These are phyloP conservation scores for Mus minutoides DNA, from an alignment of 2,797 vertebrate species.

Conservation along the genomic window DNA sequence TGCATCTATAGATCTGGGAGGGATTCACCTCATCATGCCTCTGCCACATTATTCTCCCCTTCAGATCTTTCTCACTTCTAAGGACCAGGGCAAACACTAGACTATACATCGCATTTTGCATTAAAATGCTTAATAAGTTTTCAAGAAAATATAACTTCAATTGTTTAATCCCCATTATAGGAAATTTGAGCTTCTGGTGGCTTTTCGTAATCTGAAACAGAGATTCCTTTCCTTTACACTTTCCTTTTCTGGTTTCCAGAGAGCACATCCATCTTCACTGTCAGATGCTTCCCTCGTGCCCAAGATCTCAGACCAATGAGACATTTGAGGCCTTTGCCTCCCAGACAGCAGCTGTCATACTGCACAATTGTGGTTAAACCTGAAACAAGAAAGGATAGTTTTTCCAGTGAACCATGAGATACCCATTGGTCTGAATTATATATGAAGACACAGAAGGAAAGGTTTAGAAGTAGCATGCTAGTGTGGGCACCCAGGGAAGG, in stretches of 20 bases:
- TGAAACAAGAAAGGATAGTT: not conserved
- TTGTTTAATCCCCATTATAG: not conserved
- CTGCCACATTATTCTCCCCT: not conserved
- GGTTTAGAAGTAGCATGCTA: not conserved
- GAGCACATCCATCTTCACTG: slow-evolving; percentile 61
- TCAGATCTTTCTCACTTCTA: not conserved
- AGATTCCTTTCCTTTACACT: slow-evolving; percentile 35
- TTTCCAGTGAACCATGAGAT: not conserved
- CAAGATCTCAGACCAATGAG: slow-evolving; percentile 27
- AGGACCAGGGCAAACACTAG: not conserved
- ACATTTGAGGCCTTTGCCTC: not conserved
- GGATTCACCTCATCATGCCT: not conserved
- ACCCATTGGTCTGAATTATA: not conserved
- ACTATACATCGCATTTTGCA: not conserved
- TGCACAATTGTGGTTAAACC: not conserved
- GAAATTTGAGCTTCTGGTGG: slow-evolving; percentile 17
- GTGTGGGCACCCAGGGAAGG: not conserved
- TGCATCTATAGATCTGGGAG: not conserved
- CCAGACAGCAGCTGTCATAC: not conserved
- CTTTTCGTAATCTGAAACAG: slow-evolving; percentile 31
- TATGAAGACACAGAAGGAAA: not conserved
- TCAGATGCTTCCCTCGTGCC: not conserved
- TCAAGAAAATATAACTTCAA: slow-evolving; percentile 49
- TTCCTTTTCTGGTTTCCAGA: slow-evolving; percentile 61
- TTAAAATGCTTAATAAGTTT: not conserved